phyloP scores from a whole-genome alignment of 2,113 vertebrate genomes.

The Neolamprologus sp. region DNA sequence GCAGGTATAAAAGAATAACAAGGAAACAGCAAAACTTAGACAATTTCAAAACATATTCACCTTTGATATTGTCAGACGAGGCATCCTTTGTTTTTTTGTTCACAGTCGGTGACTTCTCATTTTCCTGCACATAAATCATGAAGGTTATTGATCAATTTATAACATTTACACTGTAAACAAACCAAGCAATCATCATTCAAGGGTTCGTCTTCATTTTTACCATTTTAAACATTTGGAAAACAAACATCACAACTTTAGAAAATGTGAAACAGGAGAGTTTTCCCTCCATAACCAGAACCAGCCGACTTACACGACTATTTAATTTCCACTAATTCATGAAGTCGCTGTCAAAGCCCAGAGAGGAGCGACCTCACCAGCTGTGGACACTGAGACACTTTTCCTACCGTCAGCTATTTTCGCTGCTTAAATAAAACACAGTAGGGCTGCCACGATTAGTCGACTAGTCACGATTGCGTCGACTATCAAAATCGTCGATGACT shows the following conservation, averaged over 20 bases:
- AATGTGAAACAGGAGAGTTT: fast-evolving
- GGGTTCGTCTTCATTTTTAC: neutral
- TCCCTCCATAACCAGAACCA: neutral
- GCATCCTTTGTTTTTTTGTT: conserved; percentile 91
- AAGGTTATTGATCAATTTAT: neutral
- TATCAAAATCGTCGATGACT: too few species aligned
- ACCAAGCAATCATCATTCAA: neutral
- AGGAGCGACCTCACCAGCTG: neutral
- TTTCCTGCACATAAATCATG: conserved; percentile 72
- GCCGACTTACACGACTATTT: neutral
- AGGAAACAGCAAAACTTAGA: neutral
- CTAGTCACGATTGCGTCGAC: too few species aligned
- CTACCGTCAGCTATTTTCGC: neutral
- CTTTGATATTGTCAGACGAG: conserved; percentile 87
- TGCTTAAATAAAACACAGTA: neutral
- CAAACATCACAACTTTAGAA: neutral
- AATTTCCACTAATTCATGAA: neutral
- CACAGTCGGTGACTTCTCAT: conserved; percentile 88
- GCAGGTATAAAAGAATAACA: neutral
- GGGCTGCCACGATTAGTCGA: too few species aligned
- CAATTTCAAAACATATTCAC: conserved; percentile 48
- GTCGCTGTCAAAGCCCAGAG: neutral
- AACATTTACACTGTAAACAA: neutral
- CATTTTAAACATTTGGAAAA: neutral
- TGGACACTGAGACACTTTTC: fast-evolving